Evolutionary conservation across 2,888 invertebrate species (phyloP), one percentile per base, ranked within the genome.

Genomic region (Gastrophysa polygoni): DNA sequence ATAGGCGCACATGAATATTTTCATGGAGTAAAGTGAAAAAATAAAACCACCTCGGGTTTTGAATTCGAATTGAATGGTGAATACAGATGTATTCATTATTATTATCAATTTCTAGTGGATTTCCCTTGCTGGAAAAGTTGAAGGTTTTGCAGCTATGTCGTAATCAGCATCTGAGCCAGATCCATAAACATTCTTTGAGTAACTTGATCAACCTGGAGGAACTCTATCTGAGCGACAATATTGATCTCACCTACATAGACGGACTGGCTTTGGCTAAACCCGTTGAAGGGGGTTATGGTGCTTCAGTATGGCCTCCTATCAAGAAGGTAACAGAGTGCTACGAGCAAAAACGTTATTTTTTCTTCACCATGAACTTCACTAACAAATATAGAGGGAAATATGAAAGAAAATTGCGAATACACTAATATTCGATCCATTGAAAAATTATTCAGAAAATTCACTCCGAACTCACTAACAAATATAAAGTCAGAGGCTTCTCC

Each of bases 131-230:
- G 58, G 78, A 83, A 0, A 85, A 85, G 5, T 78, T 94, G 16
- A 83, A 85, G 73, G 85, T 86, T 51, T 81, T 94, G 0, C 89
- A 90, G 69, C 83, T 94, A 78, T 87, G 88, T 54, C 85, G 88
- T 66, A 90, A 92, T 87, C 82, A 84, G 0, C 77, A 84, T 1
- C 79, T 94, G 46, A 81, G 77, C 0, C 77, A 76, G 28, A 86
- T 95, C 28, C 86, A 84, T 7, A 75, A 78, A 11, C 82, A 82
- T 1, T 83, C 87, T 1, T 80, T 91, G 10, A 86, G 88, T 0
- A 82, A 85, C 0, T 82, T 91, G 32, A 80, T 77, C 73, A 83
- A 78, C 54, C 70, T 92, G 4, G 83, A 85, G 59, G 83, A 83
- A 38, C 79, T 94, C 0, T 84, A 87, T 57, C 78, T 91, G 57